Evolutionary conservation across 2,888 invertebrate genomes (phyloP), one percentile per base, ranked within the genome.

Genomic region (Harpalus rufipes): DNA sequence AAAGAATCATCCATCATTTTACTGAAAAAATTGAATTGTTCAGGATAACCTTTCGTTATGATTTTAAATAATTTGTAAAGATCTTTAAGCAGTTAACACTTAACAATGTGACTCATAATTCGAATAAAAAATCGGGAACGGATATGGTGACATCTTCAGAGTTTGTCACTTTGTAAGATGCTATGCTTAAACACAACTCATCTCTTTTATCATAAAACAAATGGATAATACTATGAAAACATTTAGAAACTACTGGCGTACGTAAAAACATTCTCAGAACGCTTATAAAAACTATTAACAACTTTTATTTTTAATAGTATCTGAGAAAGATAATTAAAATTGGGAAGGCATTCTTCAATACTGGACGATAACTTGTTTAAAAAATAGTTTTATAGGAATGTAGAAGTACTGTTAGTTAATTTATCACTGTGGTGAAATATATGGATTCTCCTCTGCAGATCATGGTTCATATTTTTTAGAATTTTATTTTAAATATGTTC

Each of bases 61-160:
- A 25, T 63, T 63, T 63, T 51, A 51, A 51, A 1, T 39, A 39
- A 32, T 68, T 63, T 63, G 21, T 14, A 5, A 32, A n/a, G 32
- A 41, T n/a, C 7, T 68, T 39, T 39, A 63, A 25, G 25, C 25
- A 63, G 21, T 63, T 25, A 68, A 41, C 39, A 14, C 14, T 68
- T 5, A 32, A 68, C 8, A 68, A 7, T 68, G n/a, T 63, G 21
- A 68, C n/a, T 32, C 14, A 14, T n/a, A 32, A 39, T 3, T 65
- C 16, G n/a, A 68, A 6, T 10, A 61, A 68, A 68, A 68, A 68
- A n/a, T 25, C 14, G 39, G n/a, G 68, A 68, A 68, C 68, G 68
- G 68, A 68, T 68, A 41, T 68, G 68, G 1, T 14, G 68, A 68
- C 68, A 39, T 32, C 32, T 68, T 68, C 68, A 68, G n/a, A 68